phyloP scores from a whole-genome alignment of 2,888 invertebrate genomes.

The Loripinus fragilis region DNA sequence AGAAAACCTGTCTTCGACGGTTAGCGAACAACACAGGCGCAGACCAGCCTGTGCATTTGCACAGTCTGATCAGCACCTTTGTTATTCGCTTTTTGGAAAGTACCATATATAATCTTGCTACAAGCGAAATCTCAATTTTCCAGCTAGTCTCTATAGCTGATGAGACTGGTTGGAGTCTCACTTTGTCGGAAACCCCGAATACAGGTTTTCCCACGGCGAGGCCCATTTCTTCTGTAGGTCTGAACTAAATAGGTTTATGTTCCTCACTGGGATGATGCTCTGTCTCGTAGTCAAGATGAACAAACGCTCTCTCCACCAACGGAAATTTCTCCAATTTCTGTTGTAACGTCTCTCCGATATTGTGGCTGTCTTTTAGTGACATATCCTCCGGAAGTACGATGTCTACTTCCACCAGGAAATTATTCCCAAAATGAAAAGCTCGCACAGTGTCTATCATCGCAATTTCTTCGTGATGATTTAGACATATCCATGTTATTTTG shows the following conservation, averaged over 20 bases:
- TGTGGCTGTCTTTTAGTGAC: conserved; percentile 83
- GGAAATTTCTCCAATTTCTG: conserved; percentile 84
- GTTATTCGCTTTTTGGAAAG: no score
- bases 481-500: conserved; percentile 80
- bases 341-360: conserved; percentile 84
- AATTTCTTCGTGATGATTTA: conserved; percentile 79
- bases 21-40: no score
- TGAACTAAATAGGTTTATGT: conserved; percentile 83
- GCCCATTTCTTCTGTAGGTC: no score
- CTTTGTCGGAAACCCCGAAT: no score
- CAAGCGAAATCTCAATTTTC: no score
- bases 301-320: conserved; percentile 85
- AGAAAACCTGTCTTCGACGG: no score
- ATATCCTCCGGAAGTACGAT: conserved; percentile 84
- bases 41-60: no score
- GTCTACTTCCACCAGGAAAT: conserved; percentile 83
- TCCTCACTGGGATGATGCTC: conserved; percentile 84
- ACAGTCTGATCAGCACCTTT: no score
- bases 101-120: no score
- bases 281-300: conserved; percentile 84
- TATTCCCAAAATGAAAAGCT: conserved; percentile 84
- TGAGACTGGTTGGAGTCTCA: no score
- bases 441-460: conserved; percentile 84
- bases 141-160: no score
- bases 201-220: no score